Evolutionary conservation across 1,140 invertebrate genomes (phyloP), one percentile per base, ranked within the genome.

Genomic region (Bombus affinis): DNA sequence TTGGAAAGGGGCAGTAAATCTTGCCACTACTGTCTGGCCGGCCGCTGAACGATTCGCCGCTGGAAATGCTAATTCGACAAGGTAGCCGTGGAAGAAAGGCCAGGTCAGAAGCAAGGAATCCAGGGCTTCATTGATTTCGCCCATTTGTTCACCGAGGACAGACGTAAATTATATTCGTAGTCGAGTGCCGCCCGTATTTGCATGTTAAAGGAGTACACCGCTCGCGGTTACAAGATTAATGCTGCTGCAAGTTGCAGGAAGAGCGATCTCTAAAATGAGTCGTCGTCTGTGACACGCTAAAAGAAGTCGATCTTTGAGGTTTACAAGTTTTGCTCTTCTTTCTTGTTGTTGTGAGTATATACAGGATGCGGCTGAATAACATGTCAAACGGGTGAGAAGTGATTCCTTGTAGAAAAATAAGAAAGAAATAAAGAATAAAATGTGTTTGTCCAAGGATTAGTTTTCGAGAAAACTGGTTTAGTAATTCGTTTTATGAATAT

Each of bases 121-220:
- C 59, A 59, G 74, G 47, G n/a, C n/a, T 84, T 84, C 83, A 84
- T 84, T 84, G 83, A 72, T 84, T 79, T 72, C 76, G 18, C 76
- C 82, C 66, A 76, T 84, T 84, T 84, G 82, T 62, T 84, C 75
- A 32, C 65, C 53, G 83, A 72, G 53, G 68, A 80, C 76, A 72
- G 83, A 84, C 76, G 83, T 84, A 84, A 84, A 84, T 84, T 84
- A 84, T 84, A 84, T 84, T 84, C 83, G 76, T 80, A 53, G 76
- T 32, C 53, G 66, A 76, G 68, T 39, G 59, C 62, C 8, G 47
- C n/a, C 13, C 57, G 83, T 84, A 84, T 84, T 84, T 84, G 83
- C 83, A 84, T 84, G 76, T 62, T 84, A 80, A 84, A 84, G 53
- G 83, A 80, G 77, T 28, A 18, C 22, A 15, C 42, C 47, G 35